A percentile compares a stretch with the other conserved stretches of the same genome.
These are phyloP conservation scores for Sinocyclocheilus maitianheensis DNA, from an alignment of 2,113 vertebrate species.

Conservation along the genomic window DNA sequence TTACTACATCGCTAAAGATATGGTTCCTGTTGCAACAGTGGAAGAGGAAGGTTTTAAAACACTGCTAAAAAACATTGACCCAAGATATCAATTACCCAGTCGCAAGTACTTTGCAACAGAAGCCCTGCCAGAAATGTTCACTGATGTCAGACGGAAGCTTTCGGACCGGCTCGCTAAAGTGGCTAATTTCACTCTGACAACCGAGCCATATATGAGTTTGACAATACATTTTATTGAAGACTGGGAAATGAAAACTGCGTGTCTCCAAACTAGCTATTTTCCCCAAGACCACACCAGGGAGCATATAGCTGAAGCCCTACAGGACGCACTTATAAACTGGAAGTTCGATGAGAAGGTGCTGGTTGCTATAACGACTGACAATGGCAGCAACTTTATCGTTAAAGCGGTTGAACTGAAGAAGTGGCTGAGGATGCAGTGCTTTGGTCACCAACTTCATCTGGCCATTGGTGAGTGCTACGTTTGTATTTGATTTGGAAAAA, in stretches of 20 bases:
- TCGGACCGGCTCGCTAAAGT: conserved; percentile 31
- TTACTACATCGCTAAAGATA: background rate
- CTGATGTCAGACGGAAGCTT: background rate
- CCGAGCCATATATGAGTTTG: conserved; percentile 14
- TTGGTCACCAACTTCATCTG: conserved; percentile 53
- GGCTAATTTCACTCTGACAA: background rate
- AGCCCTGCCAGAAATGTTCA: conserved; percentile 43
- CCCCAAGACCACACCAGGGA: background rate
- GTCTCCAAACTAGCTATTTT: conserved; percentile 51
- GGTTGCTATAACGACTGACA: conserved; percentile 53
- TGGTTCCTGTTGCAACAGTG: background rate
- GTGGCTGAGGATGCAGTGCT: conserved; percentile 51
- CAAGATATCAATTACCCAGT: conserved; percentile 38
- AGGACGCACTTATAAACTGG: conserved; percentile 48
- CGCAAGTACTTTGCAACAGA: conserved; percentile 14
- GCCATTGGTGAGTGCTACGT: conserved; percentile 40
- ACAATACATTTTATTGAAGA: conserved; percentile 31
- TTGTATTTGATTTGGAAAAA: background rate
- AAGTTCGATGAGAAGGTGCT: conserved; percentile 36
- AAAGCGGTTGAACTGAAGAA: conserved; percentile 44
- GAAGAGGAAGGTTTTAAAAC: background rate
- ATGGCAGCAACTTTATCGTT: conserved; percentile 31
- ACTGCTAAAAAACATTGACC: background rate
- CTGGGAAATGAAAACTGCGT: conserved; percentile 36
- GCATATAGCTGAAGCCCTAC: conserved; percentile 15